phyloP scores from a whole-genome alignment of 2,113 vertebrate genomes.

The Perca flavescens region DNA sequence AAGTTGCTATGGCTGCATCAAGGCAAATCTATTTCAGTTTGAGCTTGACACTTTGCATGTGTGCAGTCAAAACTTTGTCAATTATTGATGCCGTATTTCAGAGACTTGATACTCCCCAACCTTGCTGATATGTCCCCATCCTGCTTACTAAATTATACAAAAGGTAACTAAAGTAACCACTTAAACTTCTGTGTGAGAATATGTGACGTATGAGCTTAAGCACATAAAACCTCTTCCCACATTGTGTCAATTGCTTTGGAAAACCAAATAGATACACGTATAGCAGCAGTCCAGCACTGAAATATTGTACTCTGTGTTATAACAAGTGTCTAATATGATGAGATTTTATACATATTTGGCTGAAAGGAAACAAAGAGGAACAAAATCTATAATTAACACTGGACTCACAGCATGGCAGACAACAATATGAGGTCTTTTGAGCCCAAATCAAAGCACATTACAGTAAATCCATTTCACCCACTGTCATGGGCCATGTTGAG shows the following conservation, averaged over 20 bases:
- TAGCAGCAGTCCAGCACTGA: neutral
- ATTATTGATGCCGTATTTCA: constrained; percentile 62
- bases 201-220: constrained; percentile 24
- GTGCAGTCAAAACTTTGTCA: constrained; percentile 51
- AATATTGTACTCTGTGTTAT: neutral
- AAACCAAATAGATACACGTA: constrained; percentile 20
- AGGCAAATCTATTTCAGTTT: constrained; percentile 35
- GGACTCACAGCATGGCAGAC: constrained; percentile 23
- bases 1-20: constrained; percentile 35
- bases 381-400: constrained; percentile 26
- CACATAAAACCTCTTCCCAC: constrained; percentile 21
- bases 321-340: constrained; percentile 12
- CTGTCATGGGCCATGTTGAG: constrained; percentile 33
- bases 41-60: constrained; percentile 50
- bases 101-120: constrained; percentile 22
- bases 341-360: constrained; percentile 11
- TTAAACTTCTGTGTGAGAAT: constrained; percentile 37
- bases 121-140: constrained; percentile 25
- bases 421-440: constrained; percentile 29
- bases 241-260: neutral
- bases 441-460: constrained; percentile 32
- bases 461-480: constrained; percentile 40
- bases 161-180: constrained; percentile 37
- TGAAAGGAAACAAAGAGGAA: neutral
- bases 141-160: constrained; percentile 50